Evolutionary conservation across 2,888 invertebrate species (phyloP), one percentile per base, ranked within the genome.

Genomic region (Seira ritae): DNA sequence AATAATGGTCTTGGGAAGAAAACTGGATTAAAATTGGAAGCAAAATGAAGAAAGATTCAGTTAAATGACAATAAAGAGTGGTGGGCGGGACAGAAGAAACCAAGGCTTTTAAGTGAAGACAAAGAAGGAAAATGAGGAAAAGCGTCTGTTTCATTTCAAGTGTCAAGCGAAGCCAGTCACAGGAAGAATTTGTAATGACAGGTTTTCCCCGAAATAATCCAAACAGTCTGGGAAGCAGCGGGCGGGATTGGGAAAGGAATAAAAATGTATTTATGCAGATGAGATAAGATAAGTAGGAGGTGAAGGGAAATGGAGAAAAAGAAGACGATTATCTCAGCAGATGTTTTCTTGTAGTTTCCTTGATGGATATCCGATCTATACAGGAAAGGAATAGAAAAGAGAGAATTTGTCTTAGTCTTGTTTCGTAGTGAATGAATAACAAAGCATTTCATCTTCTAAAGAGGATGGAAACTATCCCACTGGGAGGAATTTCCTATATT

Each of bases 171-270:
- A n/a, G n/a, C n/a, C n/a, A 67, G 42, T 55, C 60, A 46, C 6
- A 12, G 10, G 15, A 22, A 23, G 46, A 77, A 69, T 69, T 20
- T 69, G 62, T 70, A 77, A 77, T 77, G 77, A 62, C 69, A 77
- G 22, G 50, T 4, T 62, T 20, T 62, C 12, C 62, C 22, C 62
- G 20, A 62, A 62, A 62, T 20, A 20, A 62, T 62, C 6, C 20
- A 20, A 19, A 62, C 20, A 62, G 62, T 20, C 62, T 19, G 19
- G 12, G 50, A 31, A 55, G 15, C 42, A 42, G 42, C n/a, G n/a
- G n/a, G n/a, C 2, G 31, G 2, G 31, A 31, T 31, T 2, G 31
- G 8, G 8, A 31, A 31, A 31, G 3, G 31, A 31, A 31, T 31
- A 31, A 31, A 8, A 31, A 31, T 31, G 8, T 4, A 31, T 31